These are phyloP conservation scores for Sphecodes monilicornis DNA, from an alignment of 2,888 invertebrate species.

Conservation along the genomic window DNA sequence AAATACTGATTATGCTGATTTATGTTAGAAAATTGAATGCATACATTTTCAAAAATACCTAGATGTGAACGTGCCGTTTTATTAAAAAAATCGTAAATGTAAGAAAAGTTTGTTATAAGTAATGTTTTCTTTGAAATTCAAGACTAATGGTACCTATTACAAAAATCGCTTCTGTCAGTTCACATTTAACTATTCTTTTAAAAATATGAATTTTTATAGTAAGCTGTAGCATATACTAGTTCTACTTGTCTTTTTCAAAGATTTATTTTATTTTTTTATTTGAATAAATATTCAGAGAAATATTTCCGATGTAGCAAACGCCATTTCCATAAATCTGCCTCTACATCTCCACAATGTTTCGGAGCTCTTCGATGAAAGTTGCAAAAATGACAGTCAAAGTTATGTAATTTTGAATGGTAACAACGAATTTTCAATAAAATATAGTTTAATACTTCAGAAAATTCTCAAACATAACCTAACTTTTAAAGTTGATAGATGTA, in stretches of 20 bases:
- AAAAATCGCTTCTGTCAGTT: too few species aligned
- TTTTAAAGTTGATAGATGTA: background rate
- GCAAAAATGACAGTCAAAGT: background rate
- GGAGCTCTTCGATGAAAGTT: background rate
- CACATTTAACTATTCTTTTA: background rate
- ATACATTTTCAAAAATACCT: background rate
- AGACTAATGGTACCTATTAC: too few species aligned
- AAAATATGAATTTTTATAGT: background rate
- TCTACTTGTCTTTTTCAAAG: background rate
- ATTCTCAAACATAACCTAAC: background rate
- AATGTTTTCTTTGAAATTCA: background rate
- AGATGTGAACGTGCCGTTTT: background rate
- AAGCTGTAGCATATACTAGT: background rate
- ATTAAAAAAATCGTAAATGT: background rate
- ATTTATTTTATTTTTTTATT: background rate
- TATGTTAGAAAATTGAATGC: background rate
- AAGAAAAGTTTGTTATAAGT: too few species aligned
- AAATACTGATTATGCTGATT: too few species aligned
- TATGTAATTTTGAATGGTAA: background rate
- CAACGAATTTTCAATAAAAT: background rate
- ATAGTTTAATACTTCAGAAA: background rate
- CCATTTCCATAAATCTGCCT: background rate
- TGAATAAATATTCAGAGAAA: background rate
- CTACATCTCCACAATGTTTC: background rate
- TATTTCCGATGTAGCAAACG: background rate